phyloP scores from a whole-genome alignment of 2,113 vertebrate species.

The Carlito syrichta region DNA sequence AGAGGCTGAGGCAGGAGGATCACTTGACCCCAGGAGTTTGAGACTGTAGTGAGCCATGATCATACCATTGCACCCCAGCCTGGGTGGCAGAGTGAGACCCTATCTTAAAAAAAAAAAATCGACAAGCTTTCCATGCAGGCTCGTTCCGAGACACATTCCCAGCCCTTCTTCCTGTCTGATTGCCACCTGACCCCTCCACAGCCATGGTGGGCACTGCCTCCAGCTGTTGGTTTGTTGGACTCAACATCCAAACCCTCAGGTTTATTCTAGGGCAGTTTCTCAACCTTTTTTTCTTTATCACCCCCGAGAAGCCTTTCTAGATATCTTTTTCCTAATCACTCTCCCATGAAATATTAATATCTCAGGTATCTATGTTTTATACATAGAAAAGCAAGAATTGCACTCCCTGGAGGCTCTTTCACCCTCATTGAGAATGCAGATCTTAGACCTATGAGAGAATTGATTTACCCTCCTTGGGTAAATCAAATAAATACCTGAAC shows the following conservation, averaged over 20 bases:
- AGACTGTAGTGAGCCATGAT: too few species aligned
- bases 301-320: rapidly evolving
- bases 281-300: not conserved
- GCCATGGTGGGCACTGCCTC: not conserved
- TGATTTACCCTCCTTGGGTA: not conserved
- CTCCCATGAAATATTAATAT: not conserved
- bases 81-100: too few species aligned
- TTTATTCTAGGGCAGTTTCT: too few species aligned
- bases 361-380: not conserved
- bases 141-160: not conserved
- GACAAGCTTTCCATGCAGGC: rapidly evolving
- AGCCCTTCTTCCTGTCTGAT: not conserved
- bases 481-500: not conserved
- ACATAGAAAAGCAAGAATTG: not conserved
- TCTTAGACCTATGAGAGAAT: too few species aligned
- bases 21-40: too few species aligned
- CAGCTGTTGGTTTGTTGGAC: not conserved
- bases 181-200: not conserved
- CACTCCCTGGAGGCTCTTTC: too few species aligned
- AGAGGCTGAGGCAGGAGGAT: too few species aligned
- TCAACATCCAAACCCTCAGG: not conserved
- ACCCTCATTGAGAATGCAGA: rapidly evolving
- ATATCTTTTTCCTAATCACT: rapidly evolving
- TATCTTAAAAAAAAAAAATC: too few species aligned
- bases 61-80: too few species aligned